Percentiles rank a stretch among this genome's conserved stretches.
Conservation (phyloP, 2,888 invertebrate species). For the Aricia artaxerxes region DNA sequence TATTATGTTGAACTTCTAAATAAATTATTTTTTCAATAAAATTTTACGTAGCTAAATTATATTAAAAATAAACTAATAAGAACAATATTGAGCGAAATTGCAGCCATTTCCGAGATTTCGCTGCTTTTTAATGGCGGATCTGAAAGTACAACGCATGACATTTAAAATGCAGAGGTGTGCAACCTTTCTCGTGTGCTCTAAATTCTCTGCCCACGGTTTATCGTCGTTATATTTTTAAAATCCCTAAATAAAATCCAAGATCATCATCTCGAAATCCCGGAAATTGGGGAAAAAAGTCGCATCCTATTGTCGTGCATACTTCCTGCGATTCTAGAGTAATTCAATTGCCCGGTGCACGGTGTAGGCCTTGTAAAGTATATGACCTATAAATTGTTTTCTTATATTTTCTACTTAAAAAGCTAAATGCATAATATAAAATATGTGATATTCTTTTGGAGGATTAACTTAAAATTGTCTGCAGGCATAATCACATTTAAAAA, state of each 20-base stretch:
- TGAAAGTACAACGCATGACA: slow-evolving; percentile 29
- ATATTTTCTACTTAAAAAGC: too few species aligned
- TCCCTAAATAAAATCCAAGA: neutral
- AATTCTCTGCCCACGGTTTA: neutral
- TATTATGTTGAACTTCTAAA: too few species aligned
- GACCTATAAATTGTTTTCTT: neutral
- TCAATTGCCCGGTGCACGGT: neutral
- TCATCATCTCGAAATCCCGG: neutral
- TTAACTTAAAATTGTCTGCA: too few species aligned
- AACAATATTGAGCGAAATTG: neutral
- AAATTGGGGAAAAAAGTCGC: neutral
- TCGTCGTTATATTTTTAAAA: slow-evolving; percentile 14
- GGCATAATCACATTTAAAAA: too few species aligned
- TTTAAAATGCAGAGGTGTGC: neutral
- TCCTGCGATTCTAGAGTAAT: neutral
- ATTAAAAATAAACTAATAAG: neutral
- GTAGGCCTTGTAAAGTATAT: neutral
- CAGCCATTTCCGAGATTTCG: slow-evolving; percentile 1
- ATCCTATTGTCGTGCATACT: neutral
- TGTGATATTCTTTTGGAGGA: too few species aligned
- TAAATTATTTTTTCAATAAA: too few species aligned
- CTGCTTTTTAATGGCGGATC: slow-evolving; percentile 32
- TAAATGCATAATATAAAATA: too few species aligned
- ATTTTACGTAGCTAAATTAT: neutral
- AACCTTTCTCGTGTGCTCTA: slow-evolving; percentile 21